A percentile compares a stretch with the other conserved stretches of the same genome.
Conservation (phyloP, 2,888 invertebrate species). For the Scaptomyza caliginosa region DNA sequence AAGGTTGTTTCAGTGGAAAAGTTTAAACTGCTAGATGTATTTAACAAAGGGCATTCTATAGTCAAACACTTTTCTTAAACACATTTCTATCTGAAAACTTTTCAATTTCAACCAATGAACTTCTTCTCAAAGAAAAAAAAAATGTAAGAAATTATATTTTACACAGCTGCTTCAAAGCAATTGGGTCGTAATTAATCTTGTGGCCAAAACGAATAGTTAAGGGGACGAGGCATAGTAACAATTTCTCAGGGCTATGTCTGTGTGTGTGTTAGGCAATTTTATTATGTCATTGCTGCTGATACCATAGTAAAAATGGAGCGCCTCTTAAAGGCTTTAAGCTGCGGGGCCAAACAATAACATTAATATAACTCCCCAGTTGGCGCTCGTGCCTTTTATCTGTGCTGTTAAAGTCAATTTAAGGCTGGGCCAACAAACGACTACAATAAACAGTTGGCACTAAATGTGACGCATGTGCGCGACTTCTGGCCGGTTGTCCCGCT, state of each 20-base stretch:
- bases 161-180: slow-evolving; percentile 35
- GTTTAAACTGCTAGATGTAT: not conserved
- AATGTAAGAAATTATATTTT: not conserved
- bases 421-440: slow-evolving; percentile 43
- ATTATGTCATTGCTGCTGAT: slow-evolving; percentile 30
- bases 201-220: slow-evolving; percentile 22
- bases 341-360: slow-evolving; percentile 13
- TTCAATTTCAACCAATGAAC: slow-evolving; percentile 58
- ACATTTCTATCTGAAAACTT: slow-evolving; percentile 17
- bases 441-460: slow-evolving; percentile 39
- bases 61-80: not conserved
- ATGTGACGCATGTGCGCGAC: slow-evolving; percentile 55
- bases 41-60: not conserved
- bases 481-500: not conserved
- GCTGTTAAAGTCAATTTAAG: slow-evolving; percentile 53
- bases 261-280: slow-evolving; percentile 39
- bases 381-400: slow-evolving; percentile 51
- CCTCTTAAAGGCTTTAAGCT: slow-evolving; percentile 46
- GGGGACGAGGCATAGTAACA: slow-evolving; percentile 5
- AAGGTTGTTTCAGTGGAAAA: too few species aligned
- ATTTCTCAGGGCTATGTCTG: slow-evolving; percentile 41
- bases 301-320: not conserved
- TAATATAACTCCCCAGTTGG: not conserved
- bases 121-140: not conserved
- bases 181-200: slow-evolving; percentile 73